Percentiles rank a stretch among this genome's conserved stretches.
Conservation (phyloP, 2,888 invertebrate genomes). For the Drosophila anceps region DNA sequence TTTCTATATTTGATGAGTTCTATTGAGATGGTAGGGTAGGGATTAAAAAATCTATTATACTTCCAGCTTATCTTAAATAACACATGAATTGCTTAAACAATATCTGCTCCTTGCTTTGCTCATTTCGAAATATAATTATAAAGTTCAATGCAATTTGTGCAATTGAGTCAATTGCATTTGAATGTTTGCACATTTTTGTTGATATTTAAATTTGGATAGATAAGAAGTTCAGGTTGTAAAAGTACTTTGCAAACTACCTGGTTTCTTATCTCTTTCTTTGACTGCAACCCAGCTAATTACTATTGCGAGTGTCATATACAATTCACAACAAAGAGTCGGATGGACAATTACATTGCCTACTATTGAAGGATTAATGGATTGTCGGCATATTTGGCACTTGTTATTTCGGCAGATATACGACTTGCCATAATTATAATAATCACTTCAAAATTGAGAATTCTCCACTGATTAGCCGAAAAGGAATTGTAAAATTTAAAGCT, state of each 20-base stretch:
- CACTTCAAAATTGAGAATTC: background rate
- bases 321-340: background rate
- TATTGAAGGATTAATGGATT: background rate
- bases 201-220: slow-evolving; percentile 1
- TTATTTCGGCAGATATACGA: background rate
- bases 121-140: background rate
- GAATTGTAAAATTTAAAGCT: slow-evolving; percentile 55
- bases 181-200: background rate
- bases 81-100: background rate
- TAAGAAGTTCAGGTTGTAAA: background rate
- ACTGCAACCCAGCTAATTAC: background rate
- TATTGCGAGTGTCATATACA: background rate
- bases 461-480: slow-evolving; percentile 5
- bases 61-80: background rate
- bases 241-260: background rate
- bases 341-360: background rate
- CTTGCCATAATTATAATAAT: background rate
- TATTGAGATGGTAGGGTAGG: background rate
- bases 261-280: background rate
- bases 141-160: too few relatives aligned
- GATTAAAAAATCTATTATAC: background rate
- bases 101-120: background rate
- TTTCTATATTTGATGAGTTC: background rate
- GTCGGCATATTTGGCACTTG: background rate
- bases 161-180: background rate